A percentile compares a stretch with the other conserved stretches of the same genome.
Evolutionary conservation across 2,797 vertebrate species (phyloP).

Genomic region (Spheniscus humboldti): DNA sequence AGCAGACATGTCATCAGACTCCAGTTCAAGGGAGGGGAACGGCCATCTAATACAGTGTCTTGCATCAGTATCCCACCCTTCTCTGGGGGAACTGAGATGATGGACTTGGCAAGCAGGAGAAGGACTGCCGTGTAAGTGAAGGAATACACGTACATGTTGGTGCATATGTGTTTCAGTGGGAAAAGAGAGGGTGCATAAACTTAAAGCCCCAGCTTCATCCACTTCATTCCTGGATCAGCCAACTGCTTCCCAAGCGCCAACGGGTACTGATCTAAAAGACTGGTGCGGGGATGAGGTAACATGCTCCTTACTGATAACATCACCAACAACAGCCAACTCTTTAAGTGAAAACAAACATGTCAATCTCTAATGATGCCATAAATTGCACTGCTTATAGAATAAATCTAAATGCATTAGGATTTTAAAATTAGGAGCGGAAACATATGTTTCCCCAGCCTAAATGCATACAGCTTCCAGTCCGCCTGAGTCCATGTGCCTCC

Average conservation of each 20-base stretch:
- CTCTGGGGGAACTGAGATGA: neutral
- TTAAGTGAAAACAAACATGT: neutral
- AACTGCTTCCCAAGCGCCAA: neutral
- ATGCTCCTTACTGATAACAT: neutral
- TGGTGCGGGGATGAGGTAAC: neutral
- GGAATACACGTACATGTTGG: accelerated
- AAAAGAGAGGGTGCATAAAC: neutral
- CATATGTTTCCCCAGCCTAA: neutral
- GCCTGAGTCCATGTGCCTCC: neutral
- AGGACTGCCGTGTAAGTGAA: neutral
- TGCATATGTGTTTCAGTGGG: accelerated
- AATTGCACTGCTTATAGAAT: accelerated
- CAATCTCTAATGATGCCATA: neutral
- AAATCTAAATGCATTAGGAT: neutral
- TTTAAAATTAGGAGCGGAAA: neutral
- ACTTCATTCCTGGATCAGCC: neutral
- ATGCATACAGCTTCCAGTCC: neutral
- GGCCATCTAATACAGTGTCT: neutral
- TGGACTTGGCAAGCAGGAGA: neutral
- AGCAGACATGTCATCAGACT: constrained; percentile 44
- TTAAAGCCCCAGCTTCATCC: neutral
- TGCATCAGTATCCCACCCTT: constrained; percentile 33
- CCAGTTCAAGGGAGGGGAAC: neutral
- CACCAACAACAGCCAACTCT: neutral
- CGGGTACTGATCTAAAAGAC: neutral